These are phyloP conservation scores for Dryobota labecula DNA, from an alignment of 2,888 invertebrate species.

Conservation along the genomic window DNA sequence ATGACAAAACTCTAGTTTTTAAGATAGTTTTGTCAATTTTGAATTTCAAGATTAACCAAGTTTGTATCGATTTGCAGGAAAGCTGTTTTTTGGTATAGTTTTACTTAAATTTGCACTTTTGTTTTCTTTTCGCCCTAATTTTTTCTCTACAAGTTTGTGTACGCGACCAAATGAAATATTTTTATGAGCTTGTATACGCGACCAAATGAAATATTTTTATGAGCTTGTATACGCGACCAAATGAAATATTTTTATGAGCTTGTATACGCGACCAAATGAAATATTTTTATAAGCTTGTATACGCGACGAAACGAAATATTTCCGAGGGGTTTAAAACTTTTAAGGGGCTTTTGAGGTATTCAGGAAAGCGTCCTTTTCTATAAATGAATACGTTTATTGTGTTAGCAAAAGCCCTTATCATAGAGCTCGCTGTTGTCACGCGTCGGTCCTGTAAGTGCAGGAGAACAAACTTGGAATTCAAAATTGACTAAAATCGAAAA, in stretches of 20 bases:
- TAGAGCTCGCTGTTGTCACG: not conserved
- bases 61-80: not conserved
- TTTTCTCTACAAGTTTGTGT: too few species aligned
- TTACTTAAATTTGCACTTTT: not conserved
- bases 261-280: not conserved
- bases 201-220: not conserved
- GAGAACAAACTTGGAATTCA: conserved; percentile 43
- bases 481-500: conserved; percentile 38
- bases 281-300: not conserved
- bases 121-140: not conserved
- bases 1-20: conserved; percentile 71
- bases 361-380: not conserved
- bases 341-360: not conserved
- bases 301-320: not conserved
- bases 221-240: not conserved
- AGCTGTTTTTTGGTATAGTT: not conserved
- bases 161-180: too few species aligned
- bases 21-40: conserved; percentile 59
- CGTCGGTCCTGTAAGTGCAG: not conserved
- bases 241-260: not conserved
- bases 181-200: not conserved
- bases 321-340: not conserved
- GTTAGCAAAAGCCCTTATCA: not conserved
- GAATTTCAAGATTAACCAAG: conserved; percentile 37
- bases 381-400: not conserved